Base-by-base conservation (phyloP, 1,140 invertebrate genomes). In the Microplitis demolitor region DNA sequence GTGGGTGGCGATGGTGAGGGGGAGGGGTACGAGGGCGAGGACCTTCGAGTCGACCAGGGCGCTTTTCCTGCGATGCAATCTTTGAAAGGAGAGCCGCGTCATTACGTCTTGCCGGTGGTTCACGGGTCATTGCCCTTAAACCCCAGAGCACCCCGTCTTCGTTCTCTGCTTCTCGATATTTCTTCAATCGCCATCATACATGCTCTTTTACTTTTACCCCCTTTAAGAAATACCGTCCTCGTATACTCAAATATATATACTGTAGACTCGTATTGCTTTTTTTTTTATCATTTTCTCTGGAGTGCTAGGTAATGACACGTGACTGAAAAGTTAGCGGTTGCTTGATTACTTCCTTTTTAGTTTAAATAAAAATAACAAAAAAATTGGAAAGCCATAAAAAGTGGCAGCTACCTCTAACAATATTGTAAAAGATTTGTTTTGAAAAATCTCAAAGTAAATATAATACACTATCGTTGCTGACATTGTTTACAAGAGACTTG, bases 11-110 rank as follows among this genome's bases (percentile, higher is more conserved):
- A 45, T 24, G 24, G 24, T 24, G 82, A 81, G 82, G 62, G 62
- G 37, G 39, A 45, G 62, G 9, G 31, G 45, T 37, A 34, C 11
- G 35, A 45, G 31, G 39, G 35, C 13, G 54, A 58, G 70, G 58
- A 75, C 37, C 66, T 72, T 9, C 53, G 67, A 34, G 61, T 61
- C 34, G 61, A 35, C 33, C 69, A 64, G 53, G 74, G 76, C 83
- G 84, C 83, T 85, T 87, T 87, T 87, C 83, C 84, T 83, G 80
- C 83, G 84, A 86, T 87, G 85, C 84, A 87, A 87, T 87, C 85
- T 87, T 86, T 85, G 85, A 87, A 87, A 87, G 81, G 83, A 87
- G 86, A 86, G 80, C 82, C 85, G 86, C 86, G 82, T 87, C 86
- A 87, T 87, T 87, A 87, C 84, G 82, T 78, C 81, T 78, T 79